Percentiles rank a stretch among this genome's conserved stretches.
Evolutionary conservation across 2,888 invertebrate species (phyloP).

Genomic region (Cybosia mesomella): DNA sequence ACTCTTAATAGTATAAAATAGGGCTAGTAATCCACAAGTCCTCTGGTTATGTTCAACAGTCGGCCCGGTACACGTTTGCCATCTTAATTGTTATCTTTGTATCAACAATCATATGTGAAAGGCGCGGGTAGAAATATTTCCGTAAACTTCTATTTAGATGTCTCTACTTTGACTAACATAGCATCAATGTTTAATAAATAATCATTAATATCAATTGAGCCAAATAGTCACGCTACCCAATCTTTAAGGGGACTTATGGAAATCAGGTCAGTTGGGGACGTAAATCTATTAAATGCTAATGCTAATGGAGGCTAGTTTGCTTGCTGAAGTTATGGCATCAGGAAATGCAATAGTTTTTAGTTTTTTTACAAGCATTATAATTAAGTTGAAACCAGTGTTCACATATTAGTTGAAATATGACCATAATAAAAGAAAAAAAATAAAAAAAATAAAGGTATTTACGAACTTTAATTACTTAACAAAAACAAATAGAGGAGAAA

Average conservation of each 20-base stretch:
- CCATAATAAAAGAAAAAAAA: too few relatives aligned
- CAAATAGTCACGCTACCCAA: conserved; percentile 5
- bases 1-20: neutral
- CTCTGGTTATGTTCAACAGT: neutral
- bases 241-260: conserved; percentile 8
- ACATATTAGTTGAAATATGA: too few relatives aligned
- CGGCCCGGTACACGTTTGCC: too few relatives aligned
- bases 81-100: too few relatives aligned
- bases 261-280: conserved; percentile 8
- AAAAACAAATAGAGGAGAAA: too few relatives aligned
- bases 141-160: neutral
- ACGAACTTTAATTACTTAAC: too few relatives aligned
- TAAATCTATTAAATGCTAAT: neutral
- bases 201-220: conserved; percentile 6
- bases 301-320: neutral
- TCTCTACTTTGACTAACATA: neutral
- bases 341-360: neutral
- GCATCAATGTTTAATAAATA: conserved; percentile 8
- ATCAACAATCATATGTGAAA: too few relatives aligned
- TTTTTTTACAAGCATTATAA: neutral
- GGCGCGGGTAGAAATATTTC: neutral
- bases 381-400: too few relatives aligned
- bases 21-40: neutral
- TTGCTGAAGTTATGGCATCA: neutral
- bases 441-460: too few relatives aligned